Base-by-base conservation (phyloP, 2,888 invertebrate genomes). In the Papilio elwesi region DNA sequence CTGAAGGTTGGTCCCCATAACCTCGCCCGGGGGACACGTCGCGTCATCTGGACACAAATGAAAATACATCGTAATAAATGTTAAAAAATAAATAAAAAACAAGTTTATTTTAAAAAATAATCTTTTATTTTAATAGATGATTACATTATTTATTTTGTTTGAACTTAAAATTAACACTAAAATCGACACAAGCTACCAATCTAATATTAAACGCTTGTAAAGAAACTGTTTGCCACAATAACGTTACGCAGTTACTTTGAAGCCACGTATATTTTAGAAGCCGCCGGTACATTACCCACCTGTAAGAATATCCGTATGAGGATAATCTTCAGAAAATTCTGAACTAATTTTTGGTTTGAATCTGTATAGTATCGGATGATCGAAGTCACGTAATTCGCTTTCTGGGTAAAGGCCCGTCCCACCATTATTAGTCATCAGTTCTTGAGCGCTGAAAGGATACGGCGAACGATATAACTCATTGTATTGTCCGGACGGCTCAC, bases 1-100 rank as follows among this genome's bases (percentile, higher is more conserved):
- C 74, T 89, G 90, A 48, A 92, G 78, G 76, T 89, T 88, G 3
- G 80, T 80, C 0, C 91, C 91, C 87, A 93, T 80, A 6, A 79
- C 66, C 73, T 90, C 87, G 0, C 86, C 88, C 0, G 78, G 80
- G 0, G 92, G 92, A 74, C 92, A 93, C 0, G 9, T 68, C 0
- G 76, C 74, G 10, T 80, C 68, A 7, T 80, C 92, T 92, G 84
- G 12, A 68, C 72, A 13, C 43, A 68, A 64, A 78, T 76, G 57
- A 64, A 59, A 53, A 13, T 57, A 12, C 12, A 64, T 12, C 48
- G 12, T 12, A 48, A 43, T 43, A 9, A 43, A 4, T 26, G 43
- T 5, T 5, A 43, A 43, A 43, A 9, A 9, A 43, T 4, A 26
- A 26, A 26, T 26, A 26, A 26, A 26, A 26, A 26, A 26, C 26